phyloP scores from a whole-genome alignment of 2,113 vertebrate species.

The Podocnemis expansa region DNA sequence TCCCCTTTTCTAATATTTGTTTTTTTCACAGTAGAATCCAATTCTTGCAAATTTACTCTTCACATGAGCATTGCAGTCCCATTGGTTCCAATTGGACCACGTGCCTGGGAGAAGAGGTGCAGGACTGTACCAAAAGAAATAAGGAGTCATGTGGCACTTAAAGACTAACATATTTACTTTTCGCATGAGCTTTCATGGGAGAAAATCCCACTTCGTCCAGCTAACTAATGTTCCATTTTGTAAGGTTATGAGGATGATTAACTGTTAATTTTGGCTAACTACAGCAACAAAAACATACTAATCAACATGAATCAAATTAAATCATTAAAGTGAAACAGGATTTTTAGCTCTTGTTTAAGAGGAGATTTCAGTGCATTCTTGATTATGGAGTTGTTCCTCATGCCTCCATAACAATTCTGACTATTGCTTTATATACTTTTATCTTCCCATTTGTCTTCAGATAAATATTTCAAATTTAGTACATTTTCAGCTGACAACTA shows the following conservation, averaged over 20 bases:
- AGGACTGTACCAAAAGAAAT: not conserved
- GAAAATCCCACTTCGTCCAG: no score
- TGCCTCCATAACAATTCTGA: fast-evolving
- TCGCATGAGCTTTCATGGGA: no score
- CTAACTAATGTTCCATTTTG: not conserved
- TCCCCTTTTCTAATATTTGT: not conserved
- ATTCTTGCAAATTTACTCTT: fast-evolving
- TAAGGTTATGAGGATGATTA: not conserved
- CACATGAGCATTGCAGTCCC: not conserved
- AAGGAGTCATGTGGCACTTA: no score
- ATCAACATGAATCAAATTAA: not conserved
- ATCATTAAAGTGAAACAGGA: not conserved
- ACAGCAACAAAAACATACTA: not conserved
- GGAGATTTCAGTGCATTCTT: not conserved
- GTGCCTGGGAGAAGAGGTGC: fast-evolving
- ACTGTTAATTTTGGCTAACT: not conserved
- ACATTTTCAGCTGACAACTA: not conserved
- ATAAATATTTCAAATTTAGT: not conserved
- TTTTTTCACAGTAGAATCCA: not conserved
- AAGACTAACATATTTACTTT: no score
- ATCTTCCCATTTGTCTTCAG: not conserved
- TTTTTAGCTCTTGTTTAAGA: not conserved
- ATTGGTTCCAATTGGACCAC: not conserved
- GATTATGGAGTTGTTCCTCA: not conserved
- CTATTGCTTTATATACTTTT: not conserved